Evolutionary conservation across 2,113 vertebrate genomes (phyloP).

Genomic region (Siniperca knerii): DNA sequence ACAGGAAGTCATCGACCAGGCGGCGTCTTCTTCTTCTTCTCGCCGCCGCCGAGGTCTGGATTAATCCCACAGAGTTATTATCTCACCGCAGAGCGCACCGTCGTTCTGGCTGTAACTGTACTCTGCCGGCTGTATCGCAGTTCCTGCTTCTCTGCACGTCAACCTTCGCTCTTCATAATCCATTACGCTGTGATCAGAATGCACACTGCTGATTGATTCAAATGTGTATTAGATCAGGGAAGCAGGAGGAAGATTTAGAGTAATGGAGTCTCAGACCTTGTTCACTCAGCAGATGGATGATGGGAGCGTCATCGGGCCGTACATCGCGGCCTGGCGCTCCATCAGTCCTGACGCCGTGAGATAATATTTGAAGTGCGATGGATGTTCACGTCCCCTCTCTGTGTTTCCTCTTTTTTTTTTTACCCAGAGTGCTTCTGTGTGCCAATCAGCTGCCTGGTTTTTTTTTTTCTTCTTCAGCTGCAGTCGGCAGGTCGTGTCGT

Average conservation of each 20-base stretch:
- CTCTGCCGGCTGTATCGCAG: neutral
- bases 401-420: neutral
- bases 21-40: neutral
- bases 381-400: constrained; percentile 42
- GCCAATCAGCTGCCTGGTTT: neutral
- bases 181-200: constrained; percentile 62
- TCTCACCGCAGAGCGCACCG: neutral
- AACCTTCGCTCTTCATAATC: constrained; percentile 51
- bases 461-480: constrained; percentile 1
- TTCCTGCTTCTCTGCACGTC: neutral
- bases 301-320: constrained; percentile 5
- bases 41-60: neutral
- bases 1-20: constrained; percentile 35
- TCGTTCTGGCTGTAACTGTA: neutral
- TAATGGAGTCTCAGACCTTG: constrained; percentile 55
- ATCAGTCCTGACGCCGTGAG: constrained; percentile 39
- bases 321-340: constrained; percentile 30
- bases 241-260: constrained; percentile 39
- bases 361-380: constrained; percentile 64
- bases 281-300: constrained; percentile 39
- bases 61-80: constrained; percentile 61
- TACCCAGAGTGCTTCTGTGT: constrained; percentile 27
- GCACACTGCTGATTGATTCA: constrained; percentile 62
- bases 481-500: neutral
- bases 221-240: constrained; percentile 52